Base-by-base conservation (phyloP, 1,140 invertebrate species). In the Hypsibius dujardini region DNA sequence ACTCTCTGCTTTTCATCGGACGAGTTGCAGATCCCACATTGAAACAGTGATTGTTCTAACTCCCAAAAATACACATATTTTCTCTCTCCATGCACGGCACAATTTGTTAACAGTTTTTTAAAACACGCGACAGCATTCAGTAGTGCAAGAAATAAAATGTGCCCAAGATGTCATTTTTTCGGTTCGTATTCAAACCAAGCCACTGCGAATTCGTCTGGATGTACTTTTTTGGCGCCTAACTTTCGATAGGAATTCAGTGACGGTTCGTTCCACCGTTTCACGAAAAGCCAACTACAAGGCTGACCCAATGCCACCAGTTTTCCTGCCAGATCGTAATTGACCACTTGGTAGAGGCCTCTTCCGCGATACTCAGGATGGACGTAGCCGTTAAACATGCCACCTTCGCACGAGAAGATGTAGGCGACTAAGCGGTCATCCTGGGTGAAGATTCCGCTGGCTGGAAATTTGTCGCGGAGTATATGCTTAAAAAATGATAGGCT, bases 1-100 rank as follows among this genome's bases (percentile, higher is more conserved):
- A 72, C n/a, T 71, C 74, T 2, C 73, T 80, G n/a, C 67, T 79
- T 14, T 79, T 79, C 72, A 74, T 79, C 14, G 79, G 79, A 3
- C 72, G 74, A 2, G 72, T 70, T 62, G 15, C 46, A 1, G 70
- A 74, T n/a, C 75, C 75, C 40, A 67, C 62, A n/a, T 56, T 56
- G 50, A 56, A 56, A 56, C 50, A 12, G 50, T 56, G 50, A n/a
- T 12, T 56, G n/a, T 56, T 56, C n/a, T 56, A 56, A 56, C 50
- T 28, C 28, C 28, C 28, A 28, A 28, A 28, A 28, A 28, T 28
- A 28, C 28, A 28, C 28, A 28, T 28, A 28, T 28, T 28, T 28
- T 28, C 28, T 28, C 28, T 28, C 28, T 28, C 28, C 28, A 28
- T 28, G 28, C 28, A 28, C 28, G 28, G 28, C 28, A 28, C 28